Base-by-base conservation (phyloP, 1,140 invertebrate genomes). In the Anadara kagoshimensis region DNA sequence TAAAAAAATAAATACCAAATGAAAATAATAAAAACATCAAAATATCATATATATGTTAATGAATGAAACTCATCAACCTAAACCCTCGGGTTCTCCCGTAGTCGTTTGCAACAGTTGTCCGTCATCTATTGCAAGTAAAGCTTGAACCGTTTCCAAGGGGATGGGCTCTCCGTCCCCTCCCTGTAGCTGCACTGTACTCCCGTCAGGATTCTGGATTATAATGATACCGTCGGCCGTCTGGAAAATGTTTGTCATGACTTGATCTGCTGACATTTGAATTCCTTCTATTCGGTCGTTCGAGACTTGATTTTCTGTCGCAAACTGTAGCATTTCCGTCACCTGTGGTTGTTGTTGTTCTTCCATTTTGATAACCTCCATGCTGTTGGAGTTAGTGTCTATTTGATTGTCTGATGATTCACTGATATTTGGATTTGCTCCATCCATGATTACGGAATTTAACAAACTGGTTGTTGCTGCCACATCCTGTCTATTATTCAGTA, bases 131-230 rank as follows among this genome's bases (percentile, higher is more conserved):
- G 86, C 78, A 14, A 86, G 66, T 12, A 89, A 65, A 0, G 86
- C 85, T 59, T 89, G 86, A 11, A 89, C 81, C 49, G 87, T 86
- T 64, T 89, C 88, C 51, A 88, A 36, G 0, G 86, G 74, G 53
- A 88, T 78, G 1, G 73, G 73, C 45, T 75, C 73, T n/a, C 74
- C 81, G 56, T 88, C 82, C 26, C 81, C 83, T 16, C 82, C 82
- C 62, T 87, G 86, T 45, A 87, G 71, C 77, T 87, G 85, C 44
- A 86, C 73, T 5, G 86, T 83, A 24, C 80, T 85, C 1, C 85
- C 85, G 63, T 86, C 83, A 22, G 78, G 76, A 47, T 82, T 84
- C 64, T 85, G 85, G 54, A 86, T 81, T 36, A 86, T 78, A 2
- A 85, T 78, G 1, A 78, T 82, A 22, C 85, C 85, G 62, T 88